Evolutionary conservation across 1,140 invertebrate genomes (phyloP).

Genomic region (Marisa cornuarietis): DNA sequence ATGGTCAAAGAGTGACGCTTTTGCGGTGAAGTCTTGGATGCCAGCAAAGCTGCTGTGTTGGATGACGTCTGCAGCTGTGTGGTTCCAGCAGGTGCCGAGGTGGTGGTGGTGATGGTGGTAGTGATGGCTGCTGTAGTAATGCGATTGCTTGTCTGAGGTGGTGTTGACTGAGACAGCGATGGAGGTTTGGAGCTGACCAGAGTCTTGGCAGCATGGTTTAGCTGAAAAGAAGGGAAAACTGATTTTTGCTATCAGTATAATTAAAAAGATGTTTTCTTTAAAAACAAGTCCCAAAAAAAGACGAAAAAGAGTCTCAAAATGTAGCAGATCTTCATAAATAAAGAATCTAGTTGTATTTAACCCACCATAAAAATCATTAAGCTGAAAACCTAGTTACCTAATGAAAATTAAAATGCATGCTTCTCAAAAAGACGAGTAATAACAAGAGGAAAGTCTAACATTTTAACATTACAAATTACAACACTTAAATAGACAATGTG

Average conservation of each 20-base stretch:
- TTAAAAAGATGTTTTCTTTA: too few species aligned
- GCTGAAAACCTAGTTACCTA: too few species aligned
- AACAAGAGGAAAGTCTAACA: too few species aligned
- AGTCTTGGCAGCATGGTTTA: slow-evolving; percentile 74
- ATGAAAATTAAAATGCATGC: too few species aligned
- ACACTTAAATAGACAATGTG: too few species aligned
- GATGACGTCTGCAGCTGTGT: slow-evolving; percentile 24
- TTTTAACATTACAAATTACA: too few species aligned
- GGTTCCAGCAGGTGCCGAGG: not conserved
- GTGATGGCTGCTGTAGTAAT: slow-evolving; percentile 9
- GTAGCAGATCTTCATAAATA: too few species aligned
- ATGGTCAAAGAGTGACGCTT: slow-evolving; percentile 57
- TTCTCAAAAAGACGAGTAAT: too few species aligned
- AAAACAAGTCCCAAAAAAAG: too few species aligned
- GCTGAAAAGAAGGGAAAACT: slow-evolving; percentile 68
- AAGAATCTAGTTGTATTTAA: too few species aligned
- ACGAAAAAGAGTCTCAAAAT: too few species aligned
- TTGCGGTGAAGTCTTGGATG: slow-evolving; percentile 38
- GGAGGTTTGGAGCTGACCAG: slow-evolving; percentile 45
- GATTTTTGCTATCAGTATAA: not conserved
- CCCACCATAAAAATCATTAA: too few species aligned
- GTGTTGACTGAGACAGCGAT: slow-evolving; percentile 14
- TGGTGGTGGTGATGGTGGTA: slow-evolving; percentile 9
- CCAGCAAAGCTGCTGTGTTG: slow-evolving; percentile 23
- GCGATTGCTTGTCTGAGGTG: slow-evolving; percentile 4